Base-by-base conservation (phyloP, 1,140 invertebrate species). In the Calliopsis andreniformis region DNA sequence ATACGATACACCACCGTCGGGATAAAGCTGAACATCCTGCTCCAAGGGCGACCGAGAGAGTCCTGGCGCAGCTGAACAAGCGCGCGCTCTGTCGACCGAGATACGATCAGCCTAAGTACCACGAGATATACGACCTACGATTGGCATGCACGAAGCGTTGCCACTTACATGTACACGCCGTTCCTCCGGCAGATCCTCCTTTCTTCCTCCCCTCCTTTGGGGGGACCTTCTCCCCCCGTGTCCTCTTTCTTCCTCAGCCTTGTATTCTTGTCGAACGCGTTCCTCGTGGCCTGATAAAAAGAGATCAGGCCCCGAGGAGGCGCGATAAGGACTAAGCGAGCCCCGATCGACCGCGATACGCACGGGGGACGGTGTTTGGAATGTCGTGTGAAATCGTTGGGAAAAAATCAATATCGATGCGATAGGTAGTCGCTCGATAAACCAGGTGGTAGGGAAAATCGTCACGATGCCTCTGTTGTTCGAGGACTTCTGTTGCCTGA, bases 111-210 rank as follows among this genome's bases (percentile, higher is more conserved):
- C 61, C 67, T 79, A 75, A 82, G 71, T 85, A 84, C 79, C 69
- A 66, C 30, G 79, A 87, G 86, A 87, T 87, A 87, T 87, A 86
- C 84, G 82, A 58, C 78, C 80, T 79, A 86, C 86, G 84, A 86
- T 87, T 86, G 86, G 86, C 86, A 87, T 87, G 86, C 86, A 86
- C 85, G 67, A 73, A 82, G 64, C 84, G 80, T 86, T 87, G 76
- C 82, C 84, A 83, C 84, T 86, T 86, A 84, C 84, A 76, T 82
- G 80, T 85, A 79, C n/a, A n/a, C 77, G 68, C 72, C 83, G 71
- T 77, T 83, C 64, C 53, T 75, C 47, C 63, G 58, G 53, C 35
- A 10, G 69, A 59, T 63, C 72, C 62, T 78, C 59, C 10, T 23
- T 49, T 30, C 59, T 32, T 49, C 59, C 28, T 69, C 30, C 49